Base-by-base conservation (phyloP, 2,888 invertebrate species). In the Conchocele bisecta region DNA sequence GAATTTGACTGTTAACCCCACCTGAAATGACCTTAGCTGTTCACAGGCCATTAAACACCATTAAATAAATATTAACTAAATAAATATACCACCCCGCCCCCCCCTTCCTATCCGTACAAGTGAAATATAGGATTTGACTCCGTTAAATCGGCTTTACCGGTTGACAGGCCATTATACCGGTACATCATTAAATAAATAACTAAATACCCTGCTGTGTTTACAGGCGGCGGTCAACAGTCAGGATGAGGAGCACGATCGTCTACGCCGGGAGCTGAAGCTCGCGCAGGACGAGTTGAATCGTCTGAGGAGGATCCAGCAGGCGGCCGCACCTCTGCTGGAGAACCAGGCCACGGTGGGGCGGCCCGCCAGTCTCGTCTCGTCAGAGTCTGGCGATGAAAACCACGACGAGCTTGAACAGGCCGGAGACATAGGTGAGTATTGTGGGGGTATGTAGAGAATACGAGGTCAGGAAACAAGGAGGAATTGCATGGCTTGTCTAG, bases 201-300 rank as follows among this genome's bases (percentile, higher is more conserved):
- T 0, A 46, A 46, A 48, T 44, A n/a, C 75, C n/a, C n/a, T n/a
- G n/a, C n/a, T n/a, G n/a, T n/a, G n/a, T 70, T 81, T 90, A 6
- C 86, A 96, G 95, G 94, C 94, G 91, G 93, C 95, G 86, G 93
- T 95, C 70, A 94, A 94, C 90, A 94, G 94, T 85, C 93, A 94
- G 83, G 95, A 95, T 89, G 95, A 95, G 86, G 96, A 96, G 89
- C 92, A 95, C 65, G 95, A 95, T 86, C 93, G 94, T 83, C 91
- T 95, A 85, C 93, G 95, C 39, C 94, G 94, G 81, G 95, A 96
- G 89, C 92, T 95, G 85, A 94, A 94, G 85, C 93, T 93, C 87
- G 93, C 94, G 75, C 93, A 95, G 83, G 95, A 96, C 90, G 94
- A 94, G 69, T 82, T 90, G 20, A 82, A 84, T 35, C 72, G 79